Evolutionary conservation across 2,888 invertebrate genomes (phyloP).

Genomic region (Ecdyonurus torrentis): DNA sequence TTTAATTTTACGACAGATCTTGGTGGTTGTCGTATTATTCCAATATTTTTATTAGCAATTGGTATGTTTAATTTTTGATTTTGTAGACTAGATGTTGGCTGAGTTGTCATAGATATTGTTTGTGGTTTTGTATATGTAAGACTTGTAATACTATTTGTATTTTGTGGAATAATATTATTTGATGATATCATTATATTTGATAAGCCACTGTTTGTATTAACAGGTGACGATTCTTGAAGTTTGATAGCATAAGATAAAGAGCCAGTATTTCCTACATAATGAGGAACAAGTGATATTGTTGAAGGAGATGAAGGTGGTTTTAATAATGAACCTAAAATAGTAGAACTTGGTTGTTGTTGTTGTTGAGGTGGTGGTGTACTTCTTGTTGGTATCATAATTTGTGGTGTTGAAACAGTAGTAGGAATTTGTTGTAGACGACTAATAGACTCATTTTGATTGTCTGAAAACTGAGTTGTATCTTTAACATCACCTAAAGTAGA

Average conservation of each 20-base stretch:
- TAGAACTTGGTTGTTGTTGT: background rate
- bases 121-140: background rate
- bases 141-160: slow-evolving; percentile 2
- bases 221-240: slow-evolving; percentile 11
- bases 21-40: slow-evolving; percentile 6
- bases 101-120: background rate
- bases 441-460: no score
- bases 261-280: slow-evolving; percentile 11
- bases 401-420: background rate
- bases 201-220: no score
- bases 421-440: no score
- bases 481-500: background rate
- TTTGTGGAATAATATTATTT: slow-evolving; percentile 8
- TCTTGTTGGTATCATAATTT: no score
- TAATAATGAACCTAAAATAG: background rate
- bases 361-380: background rate
- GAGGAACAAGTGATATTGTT: slow-evolving; percentile 12
- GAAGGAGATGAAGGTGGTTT: background rate
- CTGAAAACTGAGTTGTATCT: no score
- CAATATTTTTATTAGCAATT: slow-evolving; percentile 7
- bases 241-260: slow-evolving; percentile 14
- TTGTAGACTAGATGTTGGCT: background rate
- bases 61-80: slow-evolving; percentile 4
- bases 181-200: background rate
- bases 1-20: background rate